A percentile compares a stretch with the other conserved stretches of the same genome.
Evolutionary conservation across 2,888 invertebrate genomes (phyloP).

Genomic region (Acanthopleura granulata): DNA sequence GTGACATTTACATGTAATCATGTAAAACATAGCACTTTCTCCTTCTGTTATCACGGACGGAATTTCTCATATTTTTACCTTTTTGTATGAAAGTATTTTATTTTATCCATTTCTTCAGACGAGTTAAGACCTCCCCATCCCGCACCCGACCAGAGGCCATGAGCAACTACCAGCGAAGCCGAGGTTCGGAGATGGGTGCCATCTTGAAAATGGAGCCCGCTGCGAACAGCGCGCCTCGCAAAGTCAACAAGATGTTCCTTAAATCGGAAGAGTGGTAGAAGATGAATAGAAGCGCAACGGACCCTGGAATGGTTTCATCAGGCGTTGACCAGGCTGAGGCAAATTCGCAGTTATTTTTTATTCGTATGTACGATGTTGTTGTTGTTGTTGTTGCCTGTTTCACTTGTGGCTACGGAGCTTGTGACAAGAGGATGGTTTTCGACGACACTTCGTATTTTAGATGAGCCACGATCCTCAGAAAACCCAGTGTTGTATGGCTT

Average conservation of each 20-base stretch:
- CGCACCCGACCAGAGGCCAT: conserved; percentile 52
- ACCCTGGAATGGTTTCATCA: too few species aligned
- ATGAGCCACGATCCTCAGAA: too few species aligned
- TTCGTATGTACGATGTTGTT: neutral
- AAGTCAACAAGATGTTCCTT: conserved; percentile 41
- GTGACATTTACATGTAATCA: too few species aligned
- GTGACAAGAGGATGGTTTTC: too few species aligned
- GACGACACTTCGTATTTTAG: too few species aligned
- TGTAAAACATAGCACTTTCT: too few species aligned
- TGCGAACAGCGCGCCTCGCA: conserved; percentile 25
- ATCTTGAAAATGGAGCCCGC: conserved; percentile 50
- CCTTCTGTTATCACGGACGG: too few species aligned
- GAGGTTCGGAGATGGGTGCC: conserved; percentile 54
- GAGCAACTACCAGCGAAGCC: conserved; percentile 48
- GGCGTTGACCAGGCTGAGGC: too few species aligned
- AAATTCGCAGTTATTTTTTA: too few species aligned
- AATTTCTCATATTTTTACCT: too few species aligned
- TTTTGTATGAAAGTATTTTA: too few species aligned
- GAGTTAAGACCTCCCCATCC: conserved; percentile 44
- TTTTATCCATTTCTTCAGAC: conserved; percentile 31
- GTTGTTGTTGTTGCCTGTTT: neutral
- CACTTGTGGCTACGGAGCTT: neutral
- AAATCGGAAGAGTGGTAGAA: conserved; percentile 47
- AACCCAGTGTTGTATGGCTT: too few species aligned
- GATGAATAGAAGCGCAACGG: neutral